Base-by-base conservation (phyloP, 2,797 vertebrate species). In the Alfaro cultratus region DNA sequence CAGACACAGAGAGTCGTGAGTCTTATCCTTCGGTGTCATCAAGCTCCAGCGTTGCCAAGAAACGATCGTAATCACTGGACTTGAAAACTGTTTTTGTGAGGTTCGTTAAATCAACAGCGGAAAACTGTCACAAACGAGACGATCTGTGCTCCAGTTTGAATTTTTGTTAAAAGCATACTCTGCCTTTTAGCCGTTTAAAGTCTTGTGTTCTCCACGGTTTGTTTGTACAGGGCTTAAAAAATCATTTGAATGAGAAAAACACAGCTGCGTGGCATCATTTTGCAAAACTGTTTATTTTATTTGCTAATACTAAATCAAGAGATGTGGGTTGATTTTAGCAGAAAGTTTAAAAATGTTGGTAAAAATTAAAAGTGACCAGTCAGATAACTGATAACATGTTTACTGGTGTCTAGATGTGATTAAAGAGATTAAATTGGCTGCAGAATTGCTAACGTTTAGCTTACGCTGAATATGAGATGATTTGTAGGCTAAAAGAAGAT, bases 81-180 rank as follows among this genome's bases (percentile, higher is more conserved):
- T 55, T 21, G 16, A 51, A 67, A 71, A 26, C n/a, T 49, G 45
- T 9, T 21, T 11, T 80, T 46, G 11, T 70, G 67, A 43, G 26
- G 76, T 74, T 41, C 13, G 0, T 51, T 83, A 64, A 74, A 76
- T 70, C 74, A 77, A 36, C 4, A 0, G 29, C 57, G 51, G 68
- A 81, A 80, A 80, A 77, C 9, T 41, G 64, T 68, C 36, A 23
- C 64, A 68, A 68, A 68, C 64, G 43, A 68, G 36, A 70, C 23
- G 1, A 43, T 43, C 67, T 43, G 67, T 3, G 67, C 31, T 51
- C 31, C 31, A 12, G 12, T 49, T 51, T 73, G 46, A 49, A 34
- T 73, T 31, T 53, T 74, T 26, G 34, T 36, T 36, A 13, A 53
- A 47, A n/a, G 41, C 47, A 39, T 36, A 13, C 10, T 29, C 47